These are phyloP conservation scores for Buathra laborator DNA, from an alignment of 2,888 invertebrate genomes.

Conservation along the genomic window DNA sequence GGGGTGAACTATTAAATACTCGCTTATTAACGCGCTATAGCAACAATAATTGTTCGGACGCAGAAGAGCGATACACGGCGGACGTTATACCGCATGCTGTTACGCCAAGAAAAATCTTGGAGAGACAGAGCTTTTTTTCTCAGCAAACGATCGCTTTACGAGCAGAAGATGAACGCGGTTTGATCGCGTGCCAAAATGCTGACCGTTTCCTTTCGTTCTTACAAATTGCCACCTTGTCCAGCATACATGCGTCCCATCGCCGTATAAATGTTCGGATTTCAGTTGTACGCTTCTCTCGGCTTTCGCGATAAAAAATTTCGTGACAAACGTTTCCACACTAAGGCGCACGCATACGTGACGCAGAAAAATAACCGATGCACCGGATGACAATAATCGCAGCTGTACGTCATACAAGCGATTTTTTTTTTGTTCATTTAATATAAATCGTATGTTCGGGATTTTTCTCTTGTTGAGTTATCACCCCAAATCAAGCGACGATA, in stretches of 20 bases:
- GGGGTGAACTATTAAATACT: too few relatives aligned
- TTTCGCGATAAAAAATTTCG: slow-evolving; percentile 31
- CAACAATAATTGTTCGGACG: background rate
- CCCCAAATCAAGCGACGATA: slow-evolving; percentile 47
- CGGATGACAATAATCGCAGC: slow-evolving; percentile 64
- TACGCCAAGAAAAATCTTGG: background rate
- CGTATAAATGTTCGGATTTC: slow-evolving; percentile 15
- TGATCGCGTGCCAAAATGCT: slow-evolving; percentile 61
- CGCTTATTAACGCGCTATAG: too few relatives aligned
- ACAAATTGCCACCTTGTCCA: slow-evolving; percentile 64
- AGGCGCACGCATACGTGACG: slow-evolving; percentile 42
- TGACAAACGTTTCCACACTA: slow-evolving; percentile 30
- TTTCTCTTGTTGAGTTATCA: slow-evolving; percentile 26
- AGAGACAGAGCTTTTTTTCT: slow-evolving; percentile 27
- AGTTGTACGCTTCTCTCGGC: slow-evolving; percentile 7
- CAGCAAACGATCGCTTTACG: slow-evolving; percentile 13
- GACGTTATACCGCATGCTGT: background rate
- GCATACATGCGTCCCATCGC: slow-evolving; percentile 11
- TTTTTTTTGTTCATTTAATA: slow-evolving; percentile 26
- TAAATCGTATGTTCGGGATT: slow-evolving; percentile 15
- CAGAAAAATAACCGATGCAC: slow-evolving; percentile 51
- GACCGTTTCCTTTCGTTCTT: slow-evolving; percentile 55
- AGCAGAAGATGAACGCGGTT: slow-evolving; percentile 51
- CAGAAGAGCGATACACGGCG: background rate
- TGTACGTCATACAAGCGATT: slow-evolving; percentile 46